Base-by-base conservation (phyloP, 2,113 vertebrate species). In the Sinocyclocheilus anshuiensis region DNA sequence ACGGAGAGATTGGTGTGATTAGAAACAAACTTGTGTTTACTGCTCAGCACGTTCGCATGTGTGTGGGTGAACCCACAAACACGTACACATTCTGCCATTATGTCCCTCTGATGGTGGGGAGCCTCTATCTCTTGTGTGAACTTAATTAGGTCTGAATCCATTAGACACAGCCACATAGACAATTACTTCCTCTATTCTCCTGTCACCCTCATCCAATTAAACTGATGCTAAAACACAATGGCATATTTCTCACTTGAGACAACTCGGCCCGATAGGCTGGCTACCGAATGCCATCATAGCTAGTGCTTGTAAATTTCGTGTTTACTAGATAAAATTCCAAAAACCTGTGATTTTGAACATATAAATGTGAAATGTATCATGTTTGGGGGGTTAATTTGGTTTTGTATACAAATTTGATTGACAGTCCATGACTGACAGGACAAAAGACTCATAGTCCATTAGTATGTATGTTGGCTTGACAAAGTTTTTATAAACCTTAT, bases 1-100 rank as follows among this genome's bases (percentile, higher is more conserved):
- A 87, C 86, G 86, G 61, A 89, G 80, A 89, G 85, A 89, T 83
- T 90, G 83, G 61, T 75, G 78, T 89, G 86, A 90, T 90, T 89
- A 89, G 83, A 79, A 69, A 71, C 76, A 83, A 89, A 89, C 87
- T 81, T 85, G 84, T 90, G 61, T 87, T 90, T 88, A 87, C 82
- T 87, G 81, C 84, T 57, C 76, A 85, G 36, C 24, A 8, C 48
- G 24, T 80, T 69, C 15, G 71, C 75, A 61, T 80, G 53, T 69
- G 87, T 86, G 84, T 63, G 77, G 67, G 77, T 80, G 84, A 67
- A n/a, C 24, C 24, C 80, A 67, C 39, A 82, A 77, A 55, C 76
- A 77, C 50, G 10, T 53, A 82, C 61, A 50, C 80, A 67, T 53
- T 69, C 20, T 75, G 53, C 33, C 65, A 63, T 72, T 69, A 82